A percentile compares a stretch with the other conserved stretches of the same genome.
Evolutionary conservation across 2,797 vertebrate genomes (phyloP).

Genomic region (Heterohyrax brucei): DNA sequence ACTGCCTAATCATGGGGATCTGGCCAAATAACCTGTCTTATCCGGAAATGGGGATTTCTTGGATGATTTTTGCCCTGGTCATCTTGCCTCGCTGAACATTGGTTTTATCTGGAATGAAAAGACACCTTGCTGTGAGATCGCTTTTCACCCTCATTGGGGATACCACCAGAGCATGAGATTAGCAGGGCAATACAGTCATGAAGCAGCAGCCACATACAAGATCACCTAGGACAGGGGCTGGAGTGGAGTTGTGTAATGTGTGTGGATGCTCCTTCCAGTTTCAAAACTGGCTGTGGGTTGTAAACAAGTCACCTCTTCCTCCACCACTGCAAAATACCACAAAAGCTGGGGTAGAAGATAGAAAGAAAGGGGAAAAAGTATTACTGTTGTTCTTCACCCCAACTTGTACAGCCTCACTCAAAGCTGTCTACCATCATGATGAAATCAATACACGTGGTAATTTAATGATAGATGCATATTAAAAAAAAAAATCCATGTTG

Average conservation of each 20-base stretch:
- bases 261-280: not conserved
- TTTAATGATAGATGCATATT: not conserved
- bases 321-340: not conserved
- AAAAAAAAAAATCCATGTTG: not conserved
- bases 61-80: not conserved
- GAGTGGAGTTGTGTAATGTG: slow-evolving; percentile 46
- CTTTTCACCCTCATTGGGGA: not conserved
- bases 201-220: not conserved
- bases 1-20: slow-evolving; percentile 15
- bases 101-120: slow-evolving; percentile 12
- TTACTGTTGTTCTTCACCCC: not conserved
- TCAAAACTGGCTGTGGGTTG: slow-evolving; percentile 60
- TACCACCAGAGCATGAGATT: not conserved
- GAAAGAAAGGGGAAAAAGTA: not conserved
- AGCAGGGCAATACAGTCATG: not conserved
- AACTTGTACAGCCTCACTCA: not conserved
- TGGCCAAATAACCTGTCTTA: slow-evolving; percentile 6
- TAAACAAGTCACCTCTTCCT: slow-evolving; percentile 78
- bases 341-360: not conserved
- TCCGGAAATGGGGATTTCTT: not conserved
- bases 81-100: not conserved
- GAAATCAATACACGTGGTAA: not conserved
- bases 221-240: not conserved
- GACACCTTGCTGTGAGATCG: not conserved
- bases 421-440: not conserved